A percentile compares a stretch with the other conserved stretches of the same genome.
Evolutionary conservation across 2,113 vertebrate genomes (phyloP).

Genomic region (Eubucco bourcierii): DNA sequence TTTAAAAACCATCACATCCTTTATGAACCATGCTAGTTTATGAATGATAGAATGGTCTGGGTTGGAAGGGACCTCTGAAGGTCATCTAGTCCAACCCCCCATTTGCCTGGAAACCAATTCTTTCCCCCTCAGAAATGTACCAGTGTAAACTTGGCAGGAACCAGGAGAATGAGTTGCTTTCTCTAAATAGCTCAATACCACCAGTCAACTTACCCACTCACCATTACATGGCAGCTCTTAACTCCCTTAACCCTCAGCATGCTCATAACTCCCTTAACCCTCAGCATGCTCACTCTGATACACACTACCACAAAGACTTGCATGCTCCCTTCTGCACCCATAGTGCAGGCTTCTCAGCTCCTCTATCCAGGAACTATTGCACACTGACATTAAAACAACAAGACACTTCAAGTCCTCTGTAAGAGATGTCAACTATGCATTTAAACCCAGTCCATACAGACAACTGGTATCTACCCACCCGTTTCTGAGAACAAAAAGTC

Average conservation of each 20-base stretch:
- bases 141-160: not conserved
- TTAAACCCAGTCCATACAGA: not conserved
- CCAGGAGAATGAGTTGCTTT: not conserved
- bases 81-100: too few species aligned
- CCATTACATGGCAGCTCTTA: not conserved
- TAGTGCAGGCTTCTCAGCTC: not conserved
- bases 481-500: not conserved
- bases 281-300: not conserved
- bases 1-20: not conserved
- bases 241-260: too few species aligned
- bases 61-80: too few species aligned
- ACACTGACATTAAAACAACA: rapidly evolving
- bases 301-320: not conserved
- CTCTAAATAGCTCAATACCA: not conserved
- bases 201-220: not conserved
- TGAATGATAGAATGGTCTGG: not conserved
- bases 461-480: not conserved
- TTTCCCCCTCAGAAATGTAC: not conserved
- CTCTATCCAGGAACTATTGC: not conserved
- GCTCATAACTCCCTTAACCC: not conserved
- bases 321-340: not conserved
- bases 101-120: not conserved
- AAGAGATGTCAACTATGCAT: not conserved
- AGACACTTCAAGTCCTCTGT: rapidly evolving
- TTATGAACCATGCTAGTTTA: not conserved